These are phyloP conservation scores for Eurytoma adleriae DNA, from an alignment of 2,888 invertebrate species.

Conservation along the genomic window DNA sequence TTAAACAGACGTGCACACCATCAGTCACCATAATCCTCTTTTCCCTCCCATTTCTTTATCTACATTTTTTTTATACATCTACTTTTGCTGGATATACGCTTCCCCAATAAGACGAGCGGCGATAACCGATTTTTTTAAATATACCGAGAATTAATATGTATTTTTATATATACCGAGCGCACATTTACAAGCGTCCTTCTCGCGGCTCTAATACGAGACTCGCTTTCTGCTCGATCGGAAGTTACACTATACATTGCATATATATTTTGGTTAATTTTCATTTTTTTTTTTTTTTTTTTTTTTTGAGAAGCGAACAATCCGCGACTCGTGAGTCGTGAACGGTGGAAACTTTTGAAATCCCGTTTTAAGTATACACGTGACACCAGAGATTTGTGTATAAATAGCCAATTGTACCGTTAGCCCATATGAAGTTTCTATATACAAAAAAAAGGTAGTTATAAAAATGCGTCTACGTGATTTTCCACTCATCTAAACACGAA, in stretches of 20 bases:
- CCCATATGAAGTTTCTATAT: constrained; percentile 66
- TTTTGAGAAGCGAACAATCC: not conserved
- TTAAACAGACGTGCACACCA: not conserved
- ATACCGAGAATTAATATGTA: not conserved
- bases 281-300: constrained; percentile 9
- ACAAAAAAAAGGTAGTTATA: constrained; percentile 63
- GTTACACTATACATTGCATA: too few relatives aligned
- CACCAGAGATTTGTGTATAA: constrained; percentile 63
- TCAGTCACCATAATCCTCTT: not conserved
- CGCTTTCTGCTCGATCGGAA: too few relatives aligned
- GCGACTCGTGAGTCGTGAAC: constrained; percentile 58
- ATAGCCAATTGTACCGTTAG: constrained; percentile 57
- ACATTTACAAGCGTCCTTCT: too few relatives aligned
- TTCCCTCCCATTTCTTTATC: not conserved
- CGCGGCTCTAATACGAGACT: too few relatives aligned
- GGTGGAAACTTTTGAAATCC: constrained; percentile 60
- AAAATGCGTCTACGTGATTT: constrained; percentile 52
- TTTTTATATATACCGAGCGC: not conserved
- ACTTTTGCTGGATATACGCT: too few relatives aligned
- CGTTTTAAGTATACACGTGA: constrained; percentile 63
- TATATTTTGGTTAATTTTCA: too few relatives aligned
- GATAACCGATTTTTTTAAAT: not conserved
- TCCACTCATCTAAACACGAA: constrained; percentile 39
- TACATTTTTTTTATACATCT: not conserved
- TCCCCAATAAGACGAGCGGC: not conserved